phyloP scores from a whole-genome alignment of 1,140 invertebrate genomes.

The Brachystomella parvula region DNA sequence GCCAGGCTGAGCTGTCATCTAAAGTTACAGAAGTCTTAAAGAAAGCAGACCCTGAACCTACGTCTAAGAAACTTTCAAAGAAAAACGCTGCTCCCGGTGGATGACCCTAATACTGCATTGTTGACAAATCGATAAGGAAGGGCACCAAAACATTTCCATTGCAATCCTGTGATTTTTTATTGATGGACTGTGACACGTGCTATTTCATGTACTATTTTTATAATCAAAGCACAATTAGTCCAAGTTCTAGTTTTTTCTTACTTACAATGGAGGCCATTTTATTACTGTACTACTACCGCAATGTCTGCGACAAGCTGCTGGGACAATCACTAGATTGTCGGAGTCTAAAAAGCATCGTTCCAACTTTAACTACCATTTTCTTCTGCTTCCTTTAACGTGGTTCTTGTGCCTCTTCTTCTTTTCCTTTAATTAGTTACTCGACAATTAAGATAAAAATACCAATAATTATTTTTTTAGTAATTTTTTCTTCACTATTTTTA shows the following conservation, averaged over 20 bases:
- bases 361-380: too few relatives aligned
- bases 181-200: background rate
- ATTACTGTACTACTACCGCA: background rate
- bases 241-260: constrained; percentile 4
- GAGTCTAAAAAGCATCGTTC: background rate
- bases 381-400: too few relatives aligned
- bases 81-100: background rate
- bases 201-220: background rate
- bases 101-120: background rate
- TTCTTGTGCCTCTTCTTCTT: too few relatives aligned
- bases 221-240: background rate
- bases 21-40: background rate
- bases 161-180: constrained; percentile 4
- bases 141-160: background rate
- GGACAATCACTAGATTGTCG: too few relatives aligned
- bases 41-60: background rate
- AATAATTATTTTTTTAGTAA: too few relatives aligned
- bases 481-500: too few relatives aligned
- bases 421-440: too few relatives aligned
- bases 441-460: too few relatives aligned
- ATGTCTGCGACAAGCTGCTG: too few relatives aligned
- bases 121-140: background rate
- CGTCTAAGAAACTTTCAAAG: background rate
- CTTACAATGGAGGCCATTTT: background rate
- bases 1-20: background rate